Conservation (phyloP, 2,113 vertebrate species). For the Hydropotes inermis region DNA sequence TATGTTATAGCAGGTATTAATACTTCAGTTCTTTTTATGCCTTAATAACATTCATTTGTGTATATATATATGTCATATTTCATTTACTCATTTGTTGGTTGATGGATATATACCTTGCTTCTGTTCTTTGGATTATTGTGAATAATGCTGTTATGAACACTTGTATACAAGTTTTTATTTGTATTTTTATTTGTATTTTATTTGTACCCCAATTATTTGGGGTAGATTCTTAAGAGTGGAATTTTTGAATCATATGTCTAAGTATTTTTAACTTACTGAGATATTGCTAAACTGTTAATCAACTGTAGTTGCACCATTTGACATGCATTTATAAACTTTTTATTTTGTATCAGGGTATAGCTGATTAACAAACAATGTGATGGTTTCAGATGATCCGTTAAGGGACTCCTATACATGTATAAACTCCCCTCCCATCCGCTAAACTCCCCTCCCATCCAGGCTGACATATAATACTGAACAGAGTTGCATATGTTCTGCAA, state of each 20-base stretch:
- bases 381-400: not conserved
- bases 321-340: not conserved
- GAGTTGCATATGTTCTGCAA: not conserved
- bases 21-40: not conserved
- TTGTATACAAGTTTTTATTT: not conserved
- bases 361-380: not conserved
- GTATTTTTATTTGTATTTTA: not conserved
- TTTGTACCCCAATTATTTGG: not conserved
- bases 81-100: not conserved
- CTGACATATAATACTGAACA: not conserved
- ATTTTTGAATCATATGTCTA: not conserved
- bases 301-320: not conserved
- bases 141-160: not conserved
- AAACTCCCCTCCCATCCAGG: not conserved
- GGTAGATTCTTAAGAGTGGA: not conserved
- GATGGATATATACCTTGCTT: not conserved
- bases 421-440: not conserved
- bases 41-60: not conserved
- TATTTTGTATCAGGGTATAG: not conserved
- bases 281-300: not conserved
- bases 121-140: not conserved
- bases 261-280: conserved; percentile 17
- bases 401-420: not conserved
- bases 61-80: not conserved
- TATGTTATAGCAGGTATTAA: not conserved